These are phyloP conservation scores for Spondyliosoma cantharus DNA, from an alignment of 2,797 vertebrate species.

Conservation along the genomic window DNA sequence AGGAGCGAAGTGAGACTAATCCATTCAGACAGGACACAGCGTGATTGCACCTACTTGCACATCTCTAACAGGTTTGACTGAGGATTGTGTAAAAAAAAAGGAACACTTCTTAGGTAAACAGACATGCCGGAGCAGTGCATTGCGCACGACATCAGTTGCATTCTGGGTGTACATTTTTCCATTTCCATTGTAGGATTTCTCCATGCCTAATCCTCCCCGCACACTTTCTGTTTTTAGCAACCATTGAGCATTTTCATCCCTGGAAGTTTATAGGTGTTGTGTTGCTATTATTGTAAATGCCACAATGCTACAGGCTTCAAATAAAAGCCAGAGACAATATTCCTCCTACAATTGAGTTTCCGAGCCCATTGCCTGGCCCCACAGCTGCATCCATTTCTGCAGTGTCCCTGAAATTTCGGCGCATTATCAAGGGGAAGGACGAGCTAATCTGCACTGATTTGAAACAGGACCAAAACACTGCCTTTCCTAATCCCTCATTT, in stretches of 20 bases:
- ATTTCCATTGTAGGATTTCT: slow-evolving; percentile 31
- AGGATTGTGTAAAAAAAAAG: slow-evolving; percentile 10
- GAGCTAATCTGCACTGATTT: slow-evolving; percentile 86
- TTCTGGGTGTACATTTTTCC: slow-evolving; percentile 7
- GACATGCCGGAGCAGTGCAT: neutral
- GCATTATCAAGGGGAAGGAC: slow-evolving; percentile 81
- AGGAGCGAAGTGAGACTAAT: slow-evolving; percentile 48
- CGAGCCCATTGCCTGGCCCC: slow-evolving; percentile 60
- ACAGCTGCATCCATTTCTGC: slow-evolving; percentile 71
- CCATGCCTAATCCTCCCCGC: slow-evolving; percentile 30
- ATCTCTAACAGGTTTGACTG: slow-evolving; percentile 38
- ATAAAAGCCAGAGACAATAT: slow-evolving; percentile 81
- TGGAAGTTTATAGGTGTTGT: slow-evolving; percentile 71
- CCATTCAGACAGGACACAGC: slow-evolving; percentile 47
- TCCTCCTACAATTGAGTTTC: slow-evolving; percentile 73
- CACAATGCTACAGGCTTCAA: slow-evolving; percentile 75
- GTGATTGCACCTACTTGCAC: slow-evolving; percentile 34
- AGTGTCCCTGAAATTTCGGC: slow-evolving; percentile 71
- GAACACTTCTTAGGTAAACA: slow-evolving; percentile 11
- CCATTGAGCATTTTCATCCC: slow-evolving; percentile 56
- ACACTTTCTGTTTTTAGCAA: slow-evolving; percentile 49
- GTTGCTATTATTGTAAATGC: slow-evolving; percentile 73
- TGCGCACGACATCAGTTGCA: neutral
- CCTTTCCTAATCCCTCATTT: slow-evolving; percentile 82
- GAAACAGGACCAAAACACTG: slow-evolving; percentile 83